These are phyloP conservation scores for Iphiclides podalirius DNA, from an alignment of 2,888 invertebrate genomes.

Conservation along the genomic window DNA sequence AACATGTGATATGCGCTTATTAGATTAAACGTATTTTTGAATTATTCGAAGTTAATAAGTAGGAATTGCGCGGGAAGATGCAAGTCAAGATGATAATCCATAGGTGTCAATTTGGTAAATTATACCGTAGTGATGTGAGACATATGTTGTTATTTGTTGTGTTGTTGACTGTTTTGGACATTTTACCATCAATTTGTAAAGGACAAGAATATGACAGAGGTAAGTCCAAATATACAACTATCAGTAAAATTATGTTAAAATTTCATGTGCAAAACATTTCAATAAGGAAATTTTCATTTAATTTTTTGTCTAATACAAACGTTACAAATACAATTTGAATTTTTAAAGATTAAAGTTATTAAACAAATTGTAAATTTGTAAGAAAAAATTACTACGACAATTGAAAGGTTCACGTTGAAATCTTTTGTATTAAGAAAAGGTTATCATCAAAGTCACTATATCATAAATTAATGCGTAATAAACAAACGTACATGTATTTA, in stretches of 20 bases:
- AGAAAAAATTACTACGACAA: too few relatives aligned
- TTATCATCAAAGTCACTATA: too few relatives aligned
- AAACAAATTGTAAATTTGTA: too few relatives aligned
- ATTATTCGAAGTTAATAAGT: slow-evolving; percentile 30
- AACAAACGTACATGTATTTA: too few relatives aligned
- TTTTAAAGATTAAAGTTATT: too few relatives aligned
- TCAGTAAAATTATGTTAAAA: too few relatives aligned
- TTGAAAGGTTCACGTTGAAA: slow-evolving; percentile 1
- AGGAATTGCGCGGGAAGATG: slow-evolving; percentile 48
- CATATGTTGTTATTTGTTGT: slow-evolving; percentile 56
- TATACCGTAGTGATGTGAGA: slow-evolving; percentile 64
- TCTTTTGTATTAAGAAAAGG: slow-evolving; percentile 18
- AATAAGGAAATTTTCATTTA: too few relatives aligned
- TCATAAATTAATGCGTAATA: too few relatives aligned
- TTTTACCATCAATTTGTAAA: slow-evolving; percentile 47
- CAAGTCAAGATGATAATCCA: slow-evolving; percentile 69
- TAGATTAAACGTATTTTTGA: slow-evolving; percentile 27
- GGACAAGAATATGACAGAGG: slow-evolving; percentile 59
- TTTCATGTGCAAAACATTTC: too few relatives aligned
- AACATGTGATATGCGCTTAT: slow-evolving; percentile 46
- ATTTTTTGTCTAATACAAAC: too few relatives aligned
- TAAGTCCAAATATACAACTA: too few relatives aligned
- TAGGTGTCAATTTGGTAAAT: slow-evolving; percentile 58
- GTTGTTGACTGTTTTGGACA: slow-evolving; percentile 59
- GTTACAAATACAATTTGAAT: too few relatives aligned